Evolutionary conservation across 2,797 vertebrate genomes (phyloP).

Genomic region (Corythornis leucogaster): DNA sequence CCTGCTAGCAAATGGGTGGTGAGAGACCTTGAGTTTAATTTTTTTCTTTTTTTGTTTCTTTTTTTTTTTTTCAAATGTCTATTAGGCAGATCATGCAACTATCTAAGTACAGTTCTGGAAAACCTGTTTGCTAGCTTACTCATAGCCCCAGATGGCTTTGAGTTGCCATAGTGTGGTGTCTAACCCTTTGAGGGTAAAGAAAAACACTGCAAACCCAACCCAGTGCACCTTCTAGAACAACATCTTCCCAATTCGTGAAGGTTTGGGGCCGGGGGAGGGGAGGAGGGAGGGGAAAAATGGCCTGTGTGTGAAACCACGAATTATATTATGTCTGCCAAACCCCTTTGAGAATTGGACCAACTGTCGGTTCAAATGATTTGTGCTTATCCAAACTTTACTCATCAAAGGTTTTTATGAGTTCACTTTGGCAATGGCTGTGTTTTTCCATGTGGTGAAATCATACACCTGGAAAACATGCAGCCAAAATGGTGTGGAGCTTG

Average conservation of each 20-base stretch:
- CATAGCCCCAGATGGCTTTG: conserved; percentile 34
- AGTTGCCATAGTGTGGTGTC: conserved; percentile 33
- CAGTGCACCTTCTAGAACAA: conserved; percentile 64
- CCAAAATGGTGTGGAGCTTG: conserved; percentile 54
- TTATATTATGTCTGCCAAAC: conserved; percentile 52
- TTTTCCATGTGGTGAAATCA: conserved; percentile 76
- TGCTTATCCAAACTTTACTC: conserved; percentile 70
- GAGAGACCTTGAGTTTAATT: conserved; percentile 39
- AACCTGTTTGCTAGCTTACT: conserved; percentile 68
- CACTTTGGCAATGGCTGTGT: conserved; percentile 62
- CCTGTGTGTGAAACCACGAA: conserved; percentile 71
- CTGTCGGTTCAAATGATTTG: conserved; percentile 68
- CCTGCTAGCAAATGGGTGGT: conserved; percentile 69
- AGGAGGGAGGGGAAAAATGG: conserved; percentile 31
- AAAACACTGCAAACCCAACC: conserved; percentile 44
- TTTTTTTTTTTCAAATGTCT: neutral
- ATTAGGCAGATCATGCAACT: conserved; percentile 62
- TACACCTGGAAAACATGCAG: conserved; percentile 70
- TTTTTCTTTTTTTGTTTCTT: neutral
- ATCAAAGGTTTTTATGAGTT: conserved; percentile 75
- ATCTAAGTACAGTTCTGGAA: conserved; percentile 57
- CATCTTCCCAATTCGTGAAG: conserved; percentile 59
- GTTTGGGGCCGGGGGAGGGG: neutral
- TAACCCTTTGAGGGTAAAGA: conserved; percentile 33
- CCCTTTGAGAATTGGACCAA: conserved; percentile 56